Conservation (phyloP, 2,888 invertebrate species). For the Himalopsyche kuldschensis region DNA sequence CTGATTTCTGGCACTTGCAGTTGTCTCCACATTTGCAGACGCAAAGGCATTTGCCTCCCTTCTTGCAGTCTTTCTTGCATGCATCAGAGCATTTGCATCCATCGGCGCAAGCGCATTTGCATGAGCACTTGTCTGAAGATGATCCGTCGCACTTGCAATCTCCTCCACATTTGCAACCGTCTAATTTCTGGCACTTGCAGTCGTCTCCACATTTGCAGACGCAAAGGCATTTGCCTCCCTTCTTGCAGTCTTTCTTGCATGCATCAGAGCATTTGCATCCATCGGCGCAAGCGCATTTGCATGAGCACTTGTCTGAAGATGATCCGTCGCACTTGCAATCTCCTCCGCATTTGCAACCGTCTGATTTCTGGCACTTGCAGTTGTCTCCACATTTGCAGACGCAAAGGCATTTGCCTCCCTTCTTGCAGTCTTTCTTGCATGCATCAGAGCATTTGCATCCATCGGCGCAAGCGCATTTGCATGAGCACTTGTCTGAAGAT, state of each 20-base stretch:
- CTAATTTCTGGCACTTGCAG: constrained; percentile 14
- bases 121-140: neutral
- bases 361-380: constrained; percentile 15
- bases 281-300: constrained; percentile 29
- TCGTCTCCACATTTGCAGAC: constrained; percentile 24
- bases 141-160: constrained; percentile 16
- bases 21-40: constrained; percentile 24
- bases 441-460: constrained; percentile 20
- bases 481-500: neutral
- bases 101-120: constrained; percentile 29
- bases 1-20: constrained; percentile 15
- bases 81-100: constrained; percentile 27
- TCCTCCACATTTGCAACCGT: constrained; percentile 30
- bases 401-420: constrained; percentile 11
- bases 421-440: constrained; percentile 5
- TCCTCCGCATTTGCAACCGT: constrained; percentile 30
- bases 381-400: constrained; percentile 24
- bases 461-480: constrained; percentile 23
- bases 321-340: constrained; percentile 18
- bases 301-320: neutral
- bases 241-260: constrained; percentile 7
- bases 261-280: constrained; percentile 28
- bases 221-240: constrained; percentile 12
- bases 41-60: constrained; percentile 12
- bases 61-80: constrained; percentile 7